Evolutionary conservation across 2,888 invertebrate species (phyloP), one percentile per base, ranked within the genome.

Genomic region (Dorcus parallelipipedus): DNA sequence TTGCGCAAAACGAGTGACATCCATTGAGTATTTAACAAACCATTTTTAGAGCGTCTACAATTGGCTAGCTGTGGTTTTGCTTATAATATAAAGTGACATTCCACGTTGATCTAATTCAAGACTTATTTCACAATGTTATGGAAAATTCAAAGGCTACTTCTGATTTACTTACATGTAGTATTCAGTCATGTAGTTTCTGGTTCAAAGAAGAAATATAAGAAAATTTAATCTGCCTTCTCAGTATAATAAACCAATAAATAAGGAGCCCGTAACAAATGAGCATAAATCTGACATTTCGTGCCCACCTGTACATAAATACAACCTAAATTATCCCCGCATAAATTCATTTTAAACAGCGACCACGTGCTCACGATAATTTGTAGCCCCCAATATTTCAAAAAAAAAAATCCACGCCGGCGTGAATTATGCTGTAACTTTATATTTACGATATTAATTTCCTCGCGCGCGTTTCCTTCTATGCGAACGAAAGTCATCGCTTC

Each of bases 371-470:
- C 69, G 73, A 73, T 77, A 77, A 77, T 76, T 78, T 78, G 76
- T 76, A 70, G 75, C 72, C 73, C 69, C 71, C 75, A 75, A 76
- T 78, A 77, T 74, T 75, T 76, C 75, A 77, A 73, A 75, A 77
- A 78, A 78, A n/a, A 77, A 60, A 75, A 74, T 48, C 43, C 47
- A 56, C 52, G 70, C 69, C 71, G 66, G 67, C 71, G 66, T 78
- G 77, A 78, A 71, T 78, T 77, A 78, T 75, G 74, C 69, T 70
- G 67, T 70, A 77, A 78, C 76, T 78, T 78, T 77, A 77, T 77
- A 77, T 78, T 78, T 78, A 77, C 76, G 77, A 74, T 76, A 76
- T 77, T 77, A 76, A 76, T 76, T 76, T 76, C 73, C 75, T 72
- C 69, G 69, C 26, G 26, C 68, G 26, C 68, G 70, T 72, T 74